Percentiles rank a stretch among this genome's conserved stretches.
These are phyloP conservation scores for Paelopatides confundens DNA, from an alignment of 53 echinoderm and acorn worm species.

Conservation along the genomic window DNA sequence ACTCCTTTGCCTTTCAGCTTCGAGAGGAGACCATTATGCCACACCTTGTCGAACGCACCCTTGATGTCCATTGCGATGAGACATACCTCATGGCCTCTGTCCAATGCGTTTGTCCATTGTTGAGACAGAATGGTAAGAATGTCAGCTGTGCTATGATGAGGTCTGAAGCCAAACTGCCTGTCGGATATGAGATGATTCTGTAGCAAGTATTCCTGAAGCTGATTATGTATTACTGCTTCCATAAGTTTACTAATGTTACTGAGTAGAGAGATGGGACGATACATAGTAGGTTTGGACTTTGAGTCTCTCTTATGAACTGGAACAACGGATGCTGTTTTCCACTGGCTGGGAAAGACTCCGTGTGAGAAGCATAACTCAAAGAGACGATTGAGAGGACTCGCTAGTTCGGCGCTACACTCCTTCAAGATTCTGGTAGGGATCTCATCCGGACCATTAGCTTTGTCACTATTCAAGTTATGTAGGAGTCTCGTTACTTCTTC, in stretches of 20 bases:
- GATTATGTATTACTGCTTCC: constrained; percentile 32
- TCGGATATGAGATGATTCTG: constrained; percentile 41
- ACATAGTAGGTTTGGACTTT: constrained; percentile 33
- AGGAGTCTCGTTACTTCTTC: constrained; percentile 50
- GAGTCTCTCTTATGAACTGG: constrained; percentile 63
- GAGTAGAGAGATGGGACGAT: constrained; percentile 59
- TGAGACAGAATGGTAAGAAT: constrained; percentile 53
- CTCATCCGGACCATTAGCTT: constrained; percentile 66
- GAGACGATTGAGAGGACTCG: constrained; percentile 37
- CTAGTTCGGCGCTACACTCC: constrained; percentile 63
- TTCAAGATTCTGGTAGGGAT: constrained; percentile 65
- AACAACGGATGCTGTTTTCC: constrained; percentile 52
- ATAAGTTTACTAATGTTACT: constrained; percentile 65
- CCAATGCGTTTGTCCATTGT: constrained; percentile 37
- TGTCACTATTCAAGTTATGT: constrained; percentile 31
- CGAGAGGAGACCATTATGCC: constrained; percentile 8
- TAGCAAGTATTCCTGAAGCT: constrained; percentile 39
- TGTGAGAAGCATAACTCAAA: constrained; percentile 45
- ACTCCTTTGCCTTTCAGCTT: background rate
- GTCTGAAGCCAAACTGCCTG: constrained; percentile 53
- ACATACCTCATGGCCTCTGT: constrained; percentile 50
- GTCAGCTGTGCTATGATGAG: constrained; percentile 41
- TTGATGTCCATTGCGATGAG: constrained; percentile 60
- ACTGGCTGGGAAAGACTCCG: constrained; percentile 43
- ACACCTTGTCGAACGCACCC: constrained; percentile 59